Base-by-base conservation (phyloP, 1,140 invertebrate species). In the Pseudomyrmex concolor region DNA sequence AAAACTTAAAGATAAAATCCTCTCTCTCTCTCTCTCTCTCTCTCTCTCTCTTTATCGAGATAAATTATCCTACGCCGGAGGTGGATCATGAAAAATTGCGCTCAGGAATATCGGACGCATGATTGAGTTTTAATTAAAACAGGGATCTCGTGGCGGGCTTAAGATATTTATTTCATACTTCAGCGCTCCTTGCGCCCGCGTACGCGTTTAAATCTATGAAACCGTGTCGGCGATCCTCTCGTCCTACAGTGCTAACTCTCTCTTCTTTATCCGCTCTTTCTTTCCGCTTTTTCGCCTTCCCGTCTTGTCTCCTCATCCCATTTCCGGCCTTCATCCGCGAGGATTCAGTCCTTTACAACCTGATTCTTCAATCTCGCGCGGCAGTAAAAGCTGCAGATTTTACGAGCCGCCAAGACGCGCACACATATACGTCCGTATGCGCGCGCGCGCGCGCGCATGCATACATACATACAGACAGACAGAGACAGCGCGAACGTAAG, bases 51-150 rank as follows among this genome's bases (percentile, higher is more conserved):
- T 12, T 13, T 68, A 77, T 45, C 74, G 71, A 66, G 78, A 45
- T 85, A 86, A 92, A 90, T 89, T 89, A 91, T 88, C 80, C 34
- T 86, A 45, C 60, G 62, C 71, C 76, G 62, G 86, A 89, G 88
- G 87, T 90, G 87, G 84, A 91, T 90, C 62, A 51, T 22, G 72
- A 83, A 66, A 85, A 89, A 89, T 92, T 84, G 89, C 85, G 17
- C 83, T 83, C 73, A 45, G 67, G 22, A 50, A 86, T 87, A 92
- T 90, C 86, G 85, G 88, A 85, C 83, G 84, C 83, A 83, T 86
- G 90, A 91, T 92, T 89, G 91, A 91, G 84, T 92, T 92, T 92
- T 92, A 92, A 92, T 92, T 92, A 92, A 91, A 92, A 76, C 89
- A 64, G 57, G 89, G 87, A 90, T 92, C 82, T 91, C 59, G 68